Percentiles rank a stretch among this genome's conserved stretches.
phyloP scores from a whole-genome alignment of 1,140 invertebrate genomes.

The Conus betulinus region DNA sequence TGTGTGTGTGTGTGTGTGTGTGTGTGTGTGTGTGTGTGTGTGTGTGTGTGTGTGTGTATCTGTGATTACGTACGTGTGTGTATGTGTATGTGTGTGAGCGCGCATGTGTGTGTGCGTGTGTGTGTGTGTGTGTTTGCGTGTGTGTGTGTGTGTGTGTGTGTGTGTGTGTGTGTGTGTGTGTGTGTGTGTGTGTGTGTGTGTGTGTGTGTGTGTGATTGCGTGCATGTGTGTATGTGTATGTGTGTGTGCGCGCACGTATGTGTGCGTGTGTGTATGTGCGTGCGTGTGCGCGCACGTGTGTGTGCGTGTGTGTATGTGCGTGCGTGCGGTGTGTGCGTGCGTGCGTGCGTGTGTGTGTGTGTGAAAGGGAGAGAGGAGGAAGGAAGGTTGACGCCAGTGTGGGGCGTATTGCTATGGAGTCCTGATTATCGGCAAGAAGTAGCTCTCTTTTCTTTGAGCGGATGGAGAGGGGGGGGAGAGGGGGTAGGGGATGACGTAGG shows the following conservation, averaged over 20 bases:
- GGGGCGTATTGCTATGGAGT: no score
- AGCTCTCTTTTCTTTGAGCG: no score
- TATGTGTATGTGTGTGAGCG: not conserved
- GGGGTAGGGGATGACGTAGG: no score
- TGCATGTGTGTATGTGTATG: not conserved
- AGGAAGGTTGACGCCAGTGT: no score
- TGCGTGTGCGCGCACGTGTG: not conserved
- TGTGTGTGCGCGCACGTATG: not conserved
- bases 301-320: not conserved
- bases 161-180: not conserved
- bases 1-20: slow-evolving; percentile 1
- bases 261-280: not conserved
- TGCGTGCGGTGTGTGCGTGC: not conserved
- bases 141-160: slow-evolving; percentile 23
- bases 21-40: not conserved
- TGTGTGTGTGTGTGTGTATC: not conserved
- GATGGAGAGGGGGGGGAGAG: no score
- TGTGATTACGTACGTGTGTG: not conserved
- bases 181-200: slow-evolving; percentile 4
- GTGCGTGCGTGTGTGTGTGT: not conserved
- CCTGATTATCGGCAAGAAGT: no score
- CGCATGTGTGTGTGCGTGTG: not conserved
- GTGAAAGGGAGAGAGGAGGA: not conserved
- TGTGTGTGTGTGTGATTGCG: not conserved
- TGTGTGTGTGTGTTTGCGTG: not conserved